These are phyloP conservation scores for Odobenus rosmarus DNA, from an alignment of 2,113 vertebrate genomes.

Conservation along the genomic window DNA sequence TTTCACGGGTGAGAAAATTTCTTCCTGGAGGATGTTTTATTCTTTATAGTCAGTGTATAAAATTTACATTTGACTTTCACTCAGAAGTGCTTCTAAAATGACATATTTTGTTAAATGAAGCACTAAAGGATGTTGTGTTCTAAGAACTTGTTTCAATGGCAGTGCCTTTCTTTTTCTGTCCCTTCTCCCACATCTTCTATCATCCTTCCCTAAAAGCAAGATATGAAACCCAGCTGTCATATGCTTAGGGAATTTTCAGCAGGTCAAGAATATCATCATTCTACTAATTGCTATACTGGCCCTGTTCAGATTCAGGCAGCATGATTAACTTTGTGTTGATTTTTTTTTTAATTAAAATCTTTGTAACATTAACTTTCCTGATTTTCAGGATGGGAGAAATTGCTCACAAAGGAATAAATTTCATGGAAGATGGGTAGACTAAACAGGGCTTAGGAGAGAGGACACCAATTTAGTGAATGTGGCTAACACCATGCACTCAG, in stretches of 20 bases:
- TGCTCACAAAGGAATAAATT: not conserved
- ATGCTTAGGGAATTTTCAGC: not conserved
- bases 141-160: slow-evolving; percentile 41
- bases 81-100: slow-evolving; percentile 60
- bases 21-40: slow-evolving; percentile 56
- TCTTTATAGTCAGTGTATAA: slow-evolving; percentile 66
- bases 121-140: slow-evolving; percentile 49
- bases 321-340: not conserved
- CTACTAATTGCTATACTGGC: not conserved
- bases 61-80: slow-evolving; percentile 77
- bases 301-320: not conserved
- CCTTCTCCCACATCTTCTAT: not conserved
- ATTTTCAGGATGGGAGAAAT: not conserved
- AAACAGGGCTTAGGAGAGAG: not conserved
- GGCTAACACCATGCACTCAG: not conserved
- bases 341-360: not conserved
- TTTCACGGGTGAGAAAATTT: slow-evolving; percentile 69
- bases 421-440: not conserved
- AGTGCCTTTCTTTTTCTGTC: not conserved
- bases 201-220: not conserved
- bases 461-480: not conserved
- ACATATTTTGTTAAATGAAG: slow-evolving; percentile 73
- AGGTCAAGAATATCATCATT: not conserved
- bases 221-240: not conserved
- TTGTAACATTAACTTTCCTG: not conserved